Conservation (phyloP, 2,888 invertebrate species). For the Oligia strigilis region DNA sequence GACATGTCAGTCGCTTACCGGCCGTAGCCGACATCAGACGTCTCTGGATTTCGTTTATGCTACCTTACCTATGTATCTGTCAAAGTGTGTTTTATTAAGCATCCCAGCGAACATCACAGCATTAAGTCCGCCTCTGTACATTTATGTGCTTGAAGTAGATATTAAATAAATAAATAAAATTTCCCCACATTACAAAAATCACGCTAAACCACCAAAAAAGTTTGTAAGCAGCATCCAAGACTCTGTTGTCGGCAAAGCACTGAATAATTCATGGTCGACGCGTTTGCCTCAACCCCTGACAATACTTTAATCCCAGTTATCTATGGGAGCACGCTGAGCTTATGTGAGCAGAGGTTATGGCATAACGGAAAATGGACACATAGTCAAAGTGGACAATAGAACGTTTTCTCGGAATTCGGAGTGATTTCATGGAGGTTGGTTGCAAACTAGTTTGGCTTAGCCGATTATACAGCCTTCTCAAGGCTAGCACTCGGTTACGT, state of each 20-base stretch:
- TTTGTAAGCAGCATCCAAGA: conserved; percentile 52
- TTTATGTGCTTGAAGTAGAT: no score
- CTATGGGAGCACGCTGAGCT: conserved; percentile 50
- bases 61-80: no score
- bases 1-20: no score
- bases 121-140: no score
- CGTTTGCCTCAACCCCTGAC: conserved; percentile 34
- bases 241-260: conserved; percentile 27
- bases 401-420: not conserved
- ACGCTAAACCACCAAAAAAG: conserved; percentile 34
- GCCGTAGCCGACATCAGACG: no score
- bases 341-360: conserved; percentile 30
- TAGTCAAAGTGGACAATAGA: conserved; percentile 16
- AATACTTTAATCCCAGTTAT: conserved; percentile 67
- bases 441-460: not conserved
- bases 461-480: not conserved
- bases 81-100: no score
- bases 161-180: no score
- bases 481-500: not conserved
- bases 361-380: conserved; percentile 23
- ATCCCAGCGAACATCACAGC: no score
- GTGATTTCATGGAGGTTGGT: not conserved
- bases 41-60: no score
- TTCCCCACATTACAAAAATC: conserved; percentile 21
- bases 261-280: conserved; percentile 63